Base-by-base conservation (phyloP, 64 coral and sea anemone species). In the Stichodactyla mertensii region DNA sequence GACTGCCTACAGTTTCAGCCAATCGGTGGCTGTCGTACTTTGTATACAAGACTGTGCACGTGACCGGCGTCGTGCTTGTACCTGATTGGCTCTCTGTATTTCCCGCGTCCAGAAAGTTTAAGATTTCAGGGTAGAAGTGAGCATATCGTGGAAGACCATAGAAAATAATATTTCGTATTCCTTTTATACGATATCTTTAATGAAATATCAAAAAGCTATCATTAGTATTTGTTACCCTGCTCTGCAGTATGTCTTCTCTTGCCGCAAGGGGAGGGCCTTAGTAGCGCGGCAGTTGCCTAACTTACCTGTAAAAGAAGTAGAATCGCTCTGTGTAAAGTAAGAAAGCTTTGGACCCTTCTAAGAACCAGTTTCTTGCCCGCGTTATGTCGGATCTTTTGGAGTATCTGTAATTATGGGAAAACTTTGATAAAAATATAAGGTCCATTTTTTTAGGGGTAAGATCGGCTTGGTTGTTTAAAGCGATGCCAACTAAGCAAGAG, bases 281-380 rank as follows among this genome's bases (percentile, higher is more conserved):
- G 22, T 66, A 59, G 15, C 57, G 1, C 5, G 24, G 26, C 24
- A 74, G 6, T 74, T 31, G n/a, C 8, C 16, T 8, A 10, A 5
- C 64, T n/a, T 89, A 98, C 95, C 95, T 94, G 82, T 92, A 99
- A 79, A 90, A 95, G 57, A 99, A 99, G 64, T 99, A 99, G 51
- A 99, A 99, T 51, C 97, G 88, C 77, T 95, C 97, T 4, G 97
- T 95, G 86, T 92, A 99, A 19, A 99, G 85, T 15, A 99, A 61
- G 86, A 95, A 90, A 15, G 81, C 87, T 52, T 78, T 91, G 61
- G 67, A 89, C 77, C 93, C 91, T 55, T 93, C 83, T 55, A 83
- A 87, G 64, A 99, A 99, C 56, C 55, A 79, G 69, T 80, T 91
- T 64, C 97, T 84, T 56, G 93, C 82, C 52, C 91, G 88, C 56